A percentile compares a stretch with the other conserved stretches of the same genome.
Evolutionary conservation across 1,140 invertebrate species (phyloP).

Genomic region (Rhyacophila brunnea): DNA sequence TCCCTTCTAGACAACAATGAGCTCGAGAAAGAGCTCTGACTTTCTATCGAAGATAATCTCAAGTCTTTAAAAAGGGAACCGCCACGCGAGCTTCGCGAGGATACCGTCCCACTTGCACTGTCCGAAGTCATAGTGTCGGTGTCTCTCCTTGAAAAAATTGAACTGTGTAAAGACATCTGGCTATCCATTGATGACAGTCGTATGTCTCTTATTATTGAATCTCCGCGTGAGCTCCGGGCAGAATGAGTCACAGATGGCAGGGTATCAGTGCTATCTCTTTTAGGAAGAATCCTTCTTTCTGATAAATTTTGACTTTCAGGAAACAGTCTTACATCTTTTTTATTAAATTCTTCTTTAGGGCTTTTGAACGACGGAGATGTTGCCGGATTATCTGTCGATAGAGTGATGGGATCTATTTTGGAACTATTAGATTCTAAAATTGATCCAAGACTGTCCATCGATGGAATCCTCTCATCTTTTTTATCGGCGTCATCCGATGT

Average conservation of each 20-base stretch:
- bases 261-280: constrained; percentile 1
- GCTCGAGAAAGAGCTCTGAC: constrained; percentile 20
- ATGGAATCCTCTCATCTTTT: background rate
- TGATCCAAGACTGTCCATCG: background rate
- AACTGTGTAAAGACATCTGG: background rate
- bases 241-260: background rate
- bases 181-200: constrained; percentile 18
- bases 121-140: background rate
- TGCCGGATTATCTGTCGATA: no score
- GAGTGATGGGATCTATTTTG: background rate
- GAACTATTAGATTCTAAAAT: background rate
- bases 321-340: background rate
- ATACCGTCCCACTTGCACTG: background rate
- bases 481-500: background rate
- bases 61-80: constrained; percentile 9
- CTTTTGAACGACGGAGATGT: background rate
- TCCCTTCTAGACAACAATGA: constrained; percentile 8
- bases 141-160: constrained; percentile 2
- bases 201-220: constrained; percentile 7
- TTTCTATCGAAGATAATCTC: constrained; percentile 21
- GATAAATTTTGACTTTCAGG: background rate
- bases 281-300: background rate
- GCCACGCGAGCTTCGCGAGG: background rate
- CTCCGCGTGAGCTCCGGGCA: background rate
- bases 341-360: constrained; percentile 4